These are phyloP conservation scores for Mesopsocus fuscifrons DNA, from an alignment of 2,888 invertebrate genomes.

Conservation along the genomic window DNA sequence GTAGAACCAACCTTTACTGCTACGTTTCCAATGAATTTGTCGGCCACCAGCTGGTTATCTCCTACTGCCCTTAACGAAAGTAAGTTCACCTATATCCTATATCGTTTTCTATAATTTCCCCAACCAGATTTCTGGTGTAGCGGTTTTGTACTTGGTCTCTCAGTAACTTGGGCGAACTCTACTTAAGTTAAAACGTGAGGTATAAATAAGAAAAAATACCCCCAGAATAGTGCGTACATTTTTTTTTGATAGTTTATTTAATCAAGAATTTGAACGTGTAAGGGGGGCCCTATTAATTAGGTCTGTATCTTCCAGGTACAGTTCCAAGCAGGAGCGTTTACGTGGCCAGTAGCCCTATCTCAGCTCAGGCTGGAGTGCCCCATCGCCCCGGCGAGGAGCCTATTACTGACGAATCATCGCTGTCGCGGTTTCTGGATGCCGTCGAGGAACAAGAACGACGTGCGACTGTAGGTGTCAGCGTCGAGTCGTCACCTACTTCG, in stretches of 20 bases:
- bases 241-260: no score
- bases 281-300: no score
- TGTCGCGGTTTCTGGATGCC: conserved; percentile 28
- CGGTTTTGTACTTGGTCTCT: conserved; percentile 1
- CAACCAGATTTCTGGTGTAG: no score
- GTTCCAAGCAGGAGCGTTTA: no score
- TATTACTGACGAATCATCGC: conserved; percentile 29
- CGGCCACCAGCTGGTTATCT: conserved; percentile 25
- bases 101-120: neutral
- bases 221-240: no score
- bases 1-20: no score
- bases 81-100: conserved; percentile 15
- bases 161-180: conserved; percentile 4
- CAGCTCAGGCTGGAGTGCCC: no score
- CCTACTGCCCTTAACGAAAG: conserved; percentile 23
- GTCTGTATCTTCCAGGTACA: no score
- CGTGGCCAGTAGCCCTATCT: no score
- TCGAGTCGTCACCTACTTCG: conserved; percentile 28
- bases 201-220: no score
- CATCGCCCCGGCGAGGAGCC: conserved; percentile 24
- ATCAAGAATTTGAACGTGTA: no score
- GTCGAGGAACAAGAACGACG: conserved; percentile 17
- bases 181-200: no score
- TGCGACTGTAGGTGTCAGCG: conserved; percentile 17
- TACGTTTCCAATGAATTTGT: conserved; percentile 23